These are phyloP conservation scores for Onthophagus sagittarius DNA, from an alignment of 2,888 invertebrate genomes.

Conservation along the genomic window DNA sequence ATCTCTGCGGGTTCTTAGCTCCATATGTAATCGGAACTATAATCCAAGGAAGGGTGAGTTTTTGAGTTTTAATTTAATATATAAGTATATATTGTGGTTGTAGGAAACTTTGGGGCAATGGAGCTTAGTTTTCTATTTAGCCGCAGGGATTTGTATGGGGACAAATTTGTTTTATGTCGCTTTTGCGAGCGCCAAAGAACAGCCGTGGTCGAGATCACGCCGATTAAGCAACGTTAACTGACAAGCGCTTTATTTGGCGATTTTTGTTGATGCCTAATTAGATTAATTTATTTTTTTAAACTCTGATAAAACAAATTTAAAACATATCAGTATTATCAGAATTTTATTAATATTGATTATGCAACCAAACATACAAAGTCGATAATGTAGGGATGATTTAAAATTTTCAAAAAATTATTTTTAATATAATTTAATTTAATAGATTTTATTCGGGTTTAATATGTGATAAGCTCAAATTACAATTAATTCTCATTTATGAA, in stretches of 20 bases:
- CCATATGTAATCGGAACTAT: conserved; percentile 74
- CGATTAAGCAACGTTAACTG: conserved; percentile 42
- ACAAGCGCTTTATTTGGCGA: conserved; percentile 41
- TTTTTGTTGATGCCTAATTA: conserved; percentile 31
- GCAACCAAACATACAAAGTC: no score
- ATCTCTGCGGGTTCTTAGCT: conserved; percentile 78
- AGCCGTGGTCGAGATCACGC: conserved; percentile 57
- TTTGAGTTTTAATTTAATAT: background rate
- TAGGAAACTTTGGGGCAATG: conserved; percentile 71
- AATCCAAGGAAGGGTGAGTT: conserved; percentile 60
- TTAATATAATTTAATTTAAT: background rate
- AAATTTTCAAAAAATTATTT: background rate
- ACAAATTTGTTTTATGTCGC: conserved; percentile 73
- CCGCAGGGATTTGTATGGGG: conserved; percentile 70
- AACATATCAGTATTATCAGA: no score
- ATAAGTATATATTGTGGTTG: background rate
- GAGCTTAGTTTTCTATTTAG: conserved; percentile 76
- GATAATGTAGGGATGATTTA: background rate
- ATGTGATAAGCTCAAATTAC: background rate
- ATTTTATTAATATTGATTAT: no score
- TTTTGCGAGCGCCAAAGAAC: conserved; percentile 76
- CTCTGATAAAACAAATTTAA: background rate
- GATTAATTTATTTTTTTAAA: conserved; percentile 3
- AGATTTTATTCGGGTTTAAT: background rate
- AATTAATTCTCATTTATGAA: background rate